These are phyloP conservation scores for Gobio occitaniae DNA, from an alignment of 2,797 vertebrate genomes.

Conservation along the genomic window DNA sequence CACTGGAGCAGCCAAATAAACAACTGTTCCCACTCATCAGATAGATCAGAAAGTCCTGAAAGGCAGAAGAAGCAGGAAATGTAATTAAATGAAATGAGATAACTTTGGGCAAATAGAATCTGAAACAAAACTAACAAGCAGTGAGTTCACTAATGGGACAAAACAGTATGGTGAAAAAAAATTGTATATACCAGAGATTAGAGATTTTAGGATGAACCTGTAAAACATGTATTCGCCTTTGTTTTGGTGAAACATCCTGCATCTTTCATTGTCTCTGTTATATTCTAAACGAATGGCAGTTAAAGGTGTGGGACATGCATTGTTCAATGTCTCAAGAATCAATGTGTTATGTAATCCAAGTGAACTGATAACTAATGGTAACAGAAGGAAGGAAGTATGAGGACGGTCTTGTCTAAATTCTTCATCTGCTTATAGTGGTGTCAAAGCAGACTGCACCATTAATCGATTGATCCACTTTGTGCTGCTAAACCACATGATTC, in stretches of 20 bases:
- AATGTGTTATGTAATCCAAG: neutral
- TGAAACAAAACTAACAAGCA: neutral
- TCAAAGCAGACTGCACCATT: neutral
- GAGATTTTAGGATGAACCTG: neutral
- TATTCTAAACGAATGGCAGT: neutral
- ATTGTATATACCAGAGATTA: neutral
- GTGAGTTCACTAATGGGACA: neutral
- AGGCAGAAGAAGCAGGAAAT: neutral
- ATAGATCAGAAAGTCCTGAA: constrained; percentile 83
- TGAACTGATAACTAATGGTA: neutral
- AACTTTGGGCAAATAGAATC: neutral
- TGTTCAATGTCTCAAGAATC: neutral
- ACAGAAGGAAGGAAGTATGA: neutral
- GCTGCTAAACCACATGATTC: constrained; percentile 20
- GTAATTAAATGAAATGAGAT: neutral
- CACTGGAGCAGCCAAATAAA: constrained; percentile 76
- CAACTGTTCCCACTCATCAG: constrained; percentile 78
- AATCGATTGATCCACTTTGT: constrained; percentile 25
- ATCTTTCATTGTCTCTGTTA: neutral
- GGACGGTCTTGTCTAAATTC: neutral
- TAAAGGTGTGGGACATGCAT: neutral
- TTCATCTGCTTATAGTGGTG: constrained; percentile 4
- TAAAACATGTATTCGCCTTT: neutral
- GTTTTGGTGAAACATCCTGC: neutral
- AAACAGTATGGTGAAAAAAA: neutral